Percentiles rank a stretch among this genome's conserved stretches.
These are phyloP conservation scores for Phortica magna DNA, from an alignment of 2,888 invertebrate species.

Conservation along the genomic window DNA sequence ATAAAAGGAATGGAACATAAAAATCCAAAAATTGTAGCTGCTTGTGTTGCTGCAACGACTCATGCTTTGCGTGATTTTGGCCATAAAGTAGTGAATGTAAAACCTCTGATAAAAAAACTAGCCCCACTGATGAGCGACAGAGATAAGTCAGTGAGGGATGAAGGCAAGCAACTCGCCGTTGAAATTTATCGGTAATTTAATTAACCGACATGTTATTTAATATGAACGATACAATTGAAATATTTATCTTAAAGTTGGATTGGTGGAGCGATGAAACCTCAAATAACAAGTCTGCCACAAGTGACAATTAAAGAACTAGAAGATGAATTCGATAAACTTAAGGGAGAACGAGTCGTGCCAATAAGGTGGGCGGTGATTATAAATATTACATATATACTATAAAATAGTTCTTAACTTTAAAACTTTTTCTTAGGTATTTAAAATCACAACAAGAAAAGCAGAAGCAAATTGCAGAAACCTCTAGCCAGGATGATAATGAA, in stretches of 20 bases:
- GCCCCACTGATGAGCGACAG: slow-evolving; percentile 91
- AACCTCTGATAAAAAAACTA: slow-evolving; percentile 93
- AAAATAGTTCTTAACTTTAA: neutral
- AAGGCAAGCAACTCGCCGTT: slow-evolving; percentile 92
- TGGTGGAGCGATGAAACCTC: slow-evolving; percentile 89
- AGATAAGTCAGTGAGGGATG: slow-evolving; percentile 94
- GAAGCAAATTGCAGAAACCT: slow-evolving; percentile 75
- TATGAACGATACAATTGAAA: neutral
- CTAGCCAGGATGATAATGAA: slow-evolving; percentile 78
- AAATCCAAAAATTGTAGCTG: slow-evolving; percentile 96
- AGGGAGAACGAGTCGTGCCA: slow-evolving; percentile 76
- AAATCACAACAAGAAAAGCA: slow-evolving; percentile 78
- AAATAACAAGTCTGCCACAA: slow-evolving; percentile 91
- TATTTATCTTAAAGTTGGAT: slow-evolving; percentile 84
- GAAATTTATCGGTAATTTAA: slow-evolving; percentile 88
- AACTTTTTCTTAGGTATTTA: slow-evolving; percentile 64
- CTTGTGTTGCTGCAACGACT: slow-evolving; percentile 87
- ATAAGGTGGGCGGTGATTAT: slow-evolving; percentile 58
- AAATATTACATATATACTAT: neutral
- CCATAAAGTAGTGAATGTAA: slow-evolving; percentile 91
- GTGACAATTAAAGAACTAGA: slow-evolving; percentile 94
- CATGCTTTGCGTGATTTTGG: slow-evolving; percentile 93
- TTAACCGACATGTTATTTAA: slow-evolving; percentile 1
- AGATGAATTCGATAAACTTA: slow-evolving; percentile 88
- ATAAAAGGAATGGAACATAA: slow-evolving; percentile 96